phyloP scores from a whole-genome alignment of 1,140 invertebrate genomes.

The Protaetia brevitarsis region DNA sequence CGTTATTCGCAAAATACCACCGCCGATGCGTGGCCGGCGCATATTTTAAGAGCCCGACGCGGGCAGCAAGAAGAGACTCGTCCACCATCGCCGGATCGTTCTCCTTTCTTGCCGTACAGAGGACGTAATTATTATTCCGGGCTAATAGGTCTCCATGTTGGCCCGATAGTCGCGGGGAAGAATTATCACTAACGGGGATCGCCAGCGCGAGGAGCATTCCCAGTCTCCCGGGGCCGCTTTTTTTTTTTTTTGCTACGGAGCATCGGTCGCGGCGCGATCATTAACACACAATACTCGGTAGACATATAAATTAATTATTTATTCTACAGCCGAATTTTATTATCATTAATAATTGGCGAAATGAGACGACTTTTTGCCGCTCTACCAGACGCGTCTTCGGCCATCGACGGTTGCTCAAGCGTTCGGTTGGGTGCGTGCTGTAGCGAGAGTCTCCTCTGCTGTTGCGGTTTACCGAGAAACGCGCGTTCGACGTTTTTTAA shows the following conservation, averaged over 20 bases:
- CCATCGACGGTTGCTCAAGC: background rate
- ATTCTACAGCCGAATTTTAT: constrained; percentile 33
- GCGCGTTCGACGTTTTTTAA: too few relatives aligned
- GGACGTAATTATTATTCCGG: constrained; percentile 12
- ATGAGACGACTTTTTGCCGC: constrained; percentile 22
- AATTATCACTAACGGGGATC: constrained; percentile 17
- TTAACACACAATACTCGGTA: constrained; percentile 36
- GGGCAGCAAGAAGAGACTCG: background rate
- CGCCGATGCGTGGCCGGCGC: background rate
- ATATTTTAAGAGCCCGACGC: background rate
- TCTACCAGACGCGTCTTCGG: background rate
- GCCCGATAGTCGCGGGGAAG: background rate
- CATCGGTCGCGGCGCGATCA: constrained; percentile 14
- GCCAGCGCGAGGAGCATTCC: background rate
- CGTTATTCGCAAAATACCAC: constrained; percentile 5
- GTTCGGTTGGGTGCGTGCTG: too few relatives aligned
- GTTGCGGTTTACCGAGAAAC: background rate
- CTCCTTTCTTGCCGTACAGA: background rate
- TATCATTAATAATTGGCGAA: constrained; percentile 37
- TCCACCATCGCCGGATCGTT: background rate
- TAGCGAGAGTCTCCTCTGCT: too few relatives aligned
- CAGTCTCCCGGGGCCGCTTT: background rate
- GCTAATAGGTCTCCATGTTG: constrained; percentile 13
- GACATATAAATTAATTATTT: constrained; percentile 35
- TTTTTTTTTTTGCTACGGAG: background rate